Percentiles rank a stretch among this genome's conserved stretches.
Conservation (phyloP, 2,888 invertebrate species). For the Elegia similella region DNA sequence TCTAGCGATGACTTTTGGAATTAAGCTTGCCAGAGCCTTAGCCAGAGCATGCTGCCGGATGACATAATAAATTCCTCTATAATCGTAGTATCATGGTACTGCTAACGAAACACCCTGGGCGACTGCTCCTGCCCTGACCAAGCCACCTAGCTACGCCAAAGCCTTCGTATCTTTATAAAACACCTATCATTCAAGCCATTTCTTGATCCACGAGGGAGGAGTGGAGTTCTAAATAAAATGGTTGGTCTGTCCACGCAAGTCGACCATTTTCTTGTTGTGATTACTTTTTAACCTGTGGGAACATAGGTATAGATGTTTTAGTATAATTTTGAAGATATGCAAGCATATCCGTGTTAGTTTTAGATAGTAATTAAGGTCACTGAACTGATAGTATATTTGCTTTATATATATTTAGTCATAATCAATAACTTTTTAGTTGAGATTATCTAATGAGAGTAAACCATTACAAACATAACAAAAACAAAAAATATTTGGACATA, state of each 20-base stretch:
- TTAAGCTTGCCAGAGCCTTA: too few species aligned
- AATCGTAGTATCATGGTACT: too few species aligned
- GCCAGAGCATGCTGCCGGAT: too few species aligned
- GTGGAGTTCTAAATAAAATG: constrained; percentile 34
- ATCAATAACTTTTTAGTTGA: too few species aligned
- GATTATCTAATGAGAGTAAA: too few species aligned
- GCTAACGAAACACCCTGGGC: too few species aligned
- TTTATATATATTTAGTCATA: too few species aligned
- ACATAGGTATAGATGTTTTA: constrained; percentile 24
- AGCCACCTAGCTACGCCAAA: neutral
- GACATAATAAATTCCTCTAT: too few species aligned
- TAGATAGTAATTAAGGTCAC: neutral
- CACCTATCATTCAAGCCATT: neutral
- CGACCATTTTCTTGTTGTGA: constrained; percentile 52
- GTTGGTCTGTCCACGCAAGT: constrained; percentile 44
- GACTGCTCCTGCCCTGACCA: neutral
- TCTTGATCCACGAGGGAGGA: constrained; percentile 14
- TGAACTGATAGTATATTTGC: too few species aligned
- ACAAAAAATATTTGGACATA: too few species aligned
- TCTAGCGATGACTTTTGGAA: too few species aligned
- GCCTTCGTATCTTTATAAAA: neutral
- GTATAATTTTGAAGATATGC: constrained; percentile 13
- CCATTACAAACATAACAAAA: too few species aligned
- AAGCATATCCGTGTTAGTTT: neutral
- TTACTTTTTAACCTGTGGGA: constrained; percentile 67